A percentile compares a stretch with the other conserved stretches of the same genome.
These are phyloP conservation scores for Bradysia coprophila DNA, from an alignment of 1,140 invertebrate genomes.

Conservation along the genomic window DNA sequence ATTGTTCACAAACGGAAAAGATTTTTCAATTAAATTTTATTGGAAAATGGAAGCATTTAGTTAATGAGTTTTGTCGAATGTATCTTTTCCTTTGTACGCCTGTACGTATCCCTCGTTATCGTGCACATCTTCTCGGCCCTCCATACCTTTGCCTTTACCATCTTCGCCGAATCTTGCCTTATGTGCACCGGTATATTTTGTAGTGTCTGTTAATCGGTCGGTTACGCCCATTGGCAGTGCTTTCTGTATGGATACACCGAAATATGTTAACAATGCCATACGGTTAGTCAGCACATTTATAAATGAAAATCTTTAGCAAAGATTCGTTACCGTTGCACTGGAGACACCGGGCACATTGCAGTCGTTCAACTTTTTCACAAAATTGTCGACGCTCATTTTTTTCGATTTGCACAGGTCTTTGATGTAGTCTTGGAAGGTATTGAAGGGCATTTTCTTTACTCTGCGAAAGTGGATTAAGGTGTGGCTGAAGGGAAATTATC, in stretches of 20 bases:
- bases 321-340: constrained; percentile 19
- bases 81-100: constrained; percentile 49
- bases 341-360: constrained; percentile 27
- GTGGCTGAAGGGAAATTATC: not conserved
- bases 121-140: constrained; percentile 41
- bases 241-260: constrained; percentile 9
- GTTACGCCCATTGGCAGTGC: constrained; percentile 34
- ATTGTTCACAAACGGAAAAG: too few relatives aligned
- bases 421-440: constrained; percentile 35
- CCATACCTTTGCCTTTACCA: constrained; percentile 51
- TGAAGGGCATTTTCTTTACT: constrained; percentile 26
- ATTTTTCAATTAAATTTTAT: too few relatives aligned
- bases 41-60: too few relatives aligned
- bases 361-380: constrained; percentile 33
- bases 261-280: not conserved
- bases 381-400: constrained; percentile 29
- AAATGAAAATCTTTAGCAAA: constrained; percentile 4
- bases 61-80: constrained; percentile 27
- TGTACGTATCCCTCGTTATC: constrained; percentile 49
- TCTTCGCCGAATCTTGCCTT: constrained; percentile 51
- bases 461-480: not conserved
- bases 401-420: constrained; percentile 36
- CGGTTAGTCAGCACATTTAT: not conserved
- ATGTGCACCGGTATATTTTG: constrained; percentile 58
- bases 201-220: constrained; percentile 54